phyloP scores from a whole-genome alignment of 2,888 invertebrate genomes.

The Volucella inanis region DNA sequence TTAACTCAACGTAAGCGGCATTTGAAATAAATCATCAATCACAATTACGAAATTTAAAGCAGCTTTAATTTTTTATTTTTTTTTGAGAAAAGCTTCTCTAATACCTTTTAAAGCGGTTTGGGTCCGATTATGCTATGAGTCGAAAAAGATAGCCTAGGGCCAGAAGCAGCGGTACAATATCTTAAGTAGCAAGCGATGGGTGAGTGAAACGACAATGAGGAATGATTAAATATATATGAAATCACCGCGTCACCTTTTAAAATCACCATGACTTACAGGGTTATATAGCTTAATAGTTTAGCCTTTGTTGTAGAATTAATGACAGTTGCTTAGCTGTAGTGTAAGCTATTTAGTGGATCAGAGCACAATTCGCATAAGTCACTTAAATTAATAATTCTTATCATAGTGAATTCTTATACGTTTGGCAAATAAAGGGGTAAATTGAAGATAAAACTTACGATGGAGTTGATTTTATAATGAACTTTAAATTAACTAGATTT shows the following conservation, averaged over 20 bases:
- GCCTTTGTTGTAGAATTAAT: conserved; percentile 22
- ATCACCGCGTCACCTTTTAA: conserved; percentile 43
- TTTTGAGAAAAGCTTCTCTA: conserved; percentile 78
- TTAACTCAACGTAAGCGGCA: conserved; percentile 41
- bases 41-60: conserved; percentile 81
- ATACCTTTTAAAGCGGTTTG: conserved; percentile 30
- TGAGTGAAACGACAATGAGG: conserved; percentile 2
- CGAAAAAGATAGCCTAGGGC: conserved; percentile 51
- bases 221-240: conserved; percentile 7
- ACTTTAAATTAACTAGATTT: not conserved
- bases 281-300: conserved; percentile 24
- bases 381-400: conserved; percentile 11
- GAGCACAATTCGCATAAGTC: not conserved
- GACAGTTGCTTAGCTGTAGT: conserved; percentile 24
- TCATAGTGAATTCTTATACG: not conserved
- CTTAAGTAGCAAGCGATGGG: conserved; percentile 9
- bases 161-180: conserved; percentile 40
- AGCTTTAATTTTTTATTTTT: conserved; percentile 81
- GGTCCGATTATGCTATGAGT: conserved; percentile 45
- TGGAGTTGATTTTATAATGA: conserved; percentile 4
- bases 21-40: conserved; percentile 80
- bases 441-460: not conserved
- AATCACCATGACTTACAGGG: conserved; percentile 50
- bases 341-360: conserved; percentile 8
- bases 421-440: not conserved